Conservation (phyloP, 2,113 vertebrate species). For the Leptobrachium leishanense region DNA sequence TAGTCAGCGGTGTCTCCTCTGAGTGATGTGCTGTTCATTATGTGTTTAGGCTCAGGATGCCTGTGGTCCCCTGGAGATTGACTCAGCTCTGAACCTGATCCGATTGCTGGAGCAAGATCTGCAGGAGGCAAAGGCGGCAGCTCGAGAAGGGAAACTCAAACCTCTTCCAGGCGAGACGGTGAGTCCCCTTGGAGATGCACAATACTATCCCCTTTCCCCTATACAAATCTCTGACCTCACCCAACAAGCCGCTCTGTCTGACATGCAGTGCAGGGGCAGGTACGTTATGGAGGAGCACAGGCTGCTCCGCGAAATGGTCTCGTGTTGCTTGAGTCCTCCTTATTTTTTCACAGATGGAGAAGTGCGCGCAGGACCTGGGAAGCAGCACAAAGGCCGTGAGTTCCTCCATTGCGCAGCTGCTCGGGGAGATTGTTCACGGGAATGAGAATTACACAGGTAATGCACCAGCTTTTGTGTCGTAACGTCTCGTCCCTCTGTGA, state of each 20-base stretch:
- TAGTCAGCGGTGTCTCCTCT: too few relatives aligned
- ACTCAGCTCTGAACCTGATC: slow-evolving; percentile 85
- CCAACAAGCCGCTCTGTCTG: too few relatives aligned
- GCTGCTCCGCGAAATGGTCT: too few relatives aligned
- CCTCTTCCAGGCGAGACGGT: slow-evolving; percentile 94
- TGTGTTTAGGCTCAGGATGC: slow-evolving; percentile 86
- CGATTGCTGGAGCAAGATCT: slow-evolving; percentile 89
- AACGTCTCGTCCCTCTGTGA: background rate
- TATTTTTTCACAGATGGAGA: slow-evolving; percentile 78
- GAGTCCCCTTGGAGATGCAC: slow-evolving; percentile 34
- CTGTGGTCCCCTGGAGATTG: slow-evolving; percentile 92
- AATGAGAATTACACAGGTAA: slow-evolving; percentile 97
- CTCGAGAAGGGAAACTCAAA: slow-evolving; percentile 83
- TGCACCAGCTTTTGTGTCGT: background rate
- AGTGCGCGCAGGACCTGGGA: slow-evolving; percentile 90
- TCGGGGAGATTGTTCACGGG: slow-evolving; percentile 93
- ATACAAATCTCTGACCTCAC: too few relatives aligned
- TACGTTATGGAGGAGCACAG: too few relatives aligned
- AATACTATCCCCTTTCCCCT: background rate
- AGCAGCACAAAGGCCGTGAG: slow-evolving; percentile 93
- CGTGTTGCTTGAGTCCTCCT: background rate
- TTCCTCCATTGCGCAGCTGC: slow-evolving; percentile 87
- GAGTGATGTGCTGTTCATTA: too few relatives aligned
- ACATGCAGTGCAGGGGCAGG: background rate
- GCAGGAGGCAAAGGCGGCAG: slow-evolving; percentile 86